Conservation (phyloP, 2,113 vertebrate species). For the Siniperca knerii region DNA sequence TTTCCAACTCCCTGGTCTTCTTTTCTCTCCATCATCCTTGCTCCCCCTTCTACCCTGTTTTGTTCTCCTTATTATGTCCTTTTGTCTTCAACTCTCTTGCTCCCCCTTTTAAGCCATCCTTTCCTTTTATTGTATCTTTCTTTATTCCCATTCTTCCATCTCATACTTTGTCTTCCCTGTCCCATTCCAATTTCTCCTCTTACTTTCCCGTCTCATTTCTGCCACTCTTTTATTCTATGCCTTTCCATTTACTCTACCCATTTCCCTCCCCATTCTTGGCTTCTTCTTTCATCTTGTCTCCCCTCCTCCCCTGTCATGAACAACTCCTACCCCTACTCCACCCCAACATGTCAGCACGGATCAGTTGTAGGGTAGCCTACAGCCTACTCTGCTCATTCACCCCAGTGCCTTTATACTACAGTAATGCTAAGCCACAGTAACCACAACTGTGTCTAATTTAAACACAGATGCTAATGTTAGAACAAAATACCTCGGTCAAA, state of each 20-base stretch:
- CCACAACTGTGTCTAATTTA: constrained; percentile 36
- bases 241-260: constrained; percentile 7
- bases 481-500: constrained; percentile 53
- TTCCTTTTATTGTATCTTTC: constrained; percentile 58
- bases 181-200: constrained; percentile 30
- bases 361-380: constrained; percentile 18
- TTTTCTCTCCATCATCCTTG: constrained; percentile 34
- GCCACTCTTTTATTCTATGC: background rate
- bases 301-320: constrained; percentile 31
- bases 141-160: constrained; percentile 42
- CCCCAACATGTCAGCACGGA: constrained; percentile 46
- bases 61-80: constrained; percentile 27
- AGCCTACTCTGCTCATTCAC: constrained; percentile 31
- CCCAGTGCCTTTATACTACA: constrained; percentile 18
- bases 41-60: constrained; percentile 19
- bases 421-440: constrained; percentile 9
- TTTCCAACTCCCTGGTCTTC: constrained; percentile 19
- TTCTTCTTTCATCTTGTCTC: constrained; percentile 34
- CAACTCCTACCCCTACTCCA: constrained; percentile 22
- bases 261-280: constrained; percentile 15
- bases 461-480: constrained; percentile 46
- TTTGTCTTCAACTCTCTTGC: constrained; percentile 45
- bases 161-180: constrained; percentile 31
- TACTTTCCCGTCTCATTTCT: constrained; percentile 18
- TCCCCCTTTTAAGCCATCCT: constrained; percentile 31